Evolutionary conservation across 2,797 vertebrate species (phyloP).

Genomic region (Acipenser transmontanus): DNA sequence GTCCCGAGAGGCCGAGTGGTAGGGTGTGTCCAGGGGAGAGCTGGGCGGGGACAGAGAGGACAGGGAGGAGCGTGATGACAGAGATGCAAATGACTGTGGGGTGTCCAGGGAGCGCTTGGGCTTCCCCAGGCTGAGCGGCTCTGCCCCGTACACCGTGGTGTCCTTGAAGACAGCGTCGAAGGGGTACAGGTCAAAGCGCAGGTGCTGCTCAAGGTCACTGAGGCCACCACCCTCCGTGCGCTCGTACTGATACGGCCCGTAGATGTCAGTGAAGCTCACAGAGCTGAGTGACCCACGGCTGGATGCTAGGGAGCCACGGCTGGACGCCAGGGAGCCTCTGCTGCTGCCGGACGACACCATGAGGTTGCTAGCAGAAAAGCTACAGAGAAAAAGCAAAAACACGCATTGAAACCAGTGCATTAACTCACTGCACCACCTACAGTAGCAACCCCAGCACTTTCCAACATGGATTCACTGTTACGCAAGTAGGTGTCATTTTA

Average conservation of each 20-base stretch:
- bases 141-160: slow-evolving; percentile 48
- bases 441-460: too few species aligned
- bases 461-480: too few species aligned
- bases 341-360: slow-evolving; percentile 95
- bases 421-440: too few species aligned
- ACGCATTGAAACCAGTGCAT: too few species aligned
- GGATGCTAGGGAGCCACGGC: slow-evolving; percentile 85
- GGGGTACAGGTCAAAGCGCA: slow-evolving; percentile 77
- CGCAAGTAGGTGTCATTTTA: too few species aligned
- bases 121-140: slow-evolving; percentile 58
- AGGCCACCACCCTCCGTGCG: slow-evolving; percentile 56
- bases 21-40: slow-evolving; percentile 90
- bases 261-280: slow-evolving; percentile 95
- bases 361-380: slow-evolving; percentile 89
- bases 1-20: slow-evolving; percentile 79
- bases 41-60: slow-evolving; percentile 92
- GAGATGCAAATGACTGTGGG: slow-evolving; percentile 86
- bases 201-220: slow-evolving; percentile 68
- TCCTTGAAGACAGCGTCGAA: slow-evolving; percentile 68
- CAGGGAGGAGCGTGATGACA: slow-evolving; percentile 91
- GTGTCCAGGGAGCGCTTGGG: slow-evolving; percentile 81
- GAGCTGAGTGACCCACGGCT: slow-evolving; percentile 95
- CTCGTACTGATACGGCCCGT: slow-evolving; percentile 87
- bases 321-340: slow-evolving; percentile 88
- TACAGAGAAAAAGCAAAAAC: slow-evolving; percentile 31